phyloP scores from a whole-genome alignment of 1,140 invertebrate species.

The Aleiodes sp. region DNA sequence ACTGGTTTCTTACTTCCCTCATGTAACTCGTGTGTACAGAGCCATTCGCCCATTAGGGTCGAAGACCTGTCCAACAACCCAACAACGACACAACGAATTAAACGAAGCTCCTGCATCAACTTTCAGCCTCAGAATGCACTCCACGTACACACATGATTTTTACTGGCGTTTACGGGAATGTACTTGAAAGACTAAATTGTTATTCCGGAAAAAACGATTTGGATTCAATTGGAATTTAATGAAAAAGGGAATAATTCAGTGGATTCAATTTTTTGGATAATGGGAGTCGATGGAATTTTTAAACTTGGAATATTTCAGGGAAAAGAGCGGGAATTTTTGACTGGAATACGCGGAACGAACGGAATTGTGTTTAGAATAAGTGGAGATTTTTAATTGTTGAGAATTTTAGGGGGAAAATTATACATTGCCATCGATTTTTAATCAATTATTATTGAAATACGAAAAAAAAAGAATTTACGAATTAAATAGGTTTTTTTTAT shows the following conservation, averaged over 20 bases:
- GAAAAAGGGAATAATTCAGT: not conserved
- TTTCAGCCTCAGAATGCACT: constrained; percentile 27
- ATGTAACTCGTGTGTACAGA: not conserved
- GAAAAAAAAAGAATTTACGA: too few relatives aligned
- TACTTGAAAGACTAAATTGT: not conserved
- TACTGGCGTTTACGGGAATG: not conserved
- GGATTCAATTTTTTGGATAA: not conserved
- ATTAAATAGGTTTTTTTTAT: too few relatives aligned
- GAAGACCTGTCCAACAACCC: not conserved
- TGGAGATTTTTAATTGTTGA: too few relatives aligned
- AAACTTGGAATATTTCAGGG: too few relatives aligned
- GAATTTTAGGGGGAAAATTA: too few relatives aligned
- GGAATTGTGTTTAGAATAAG: too few relatives aligned
- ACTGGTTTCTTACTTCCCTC: not conserved
- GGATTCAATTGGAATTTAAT: not conserved
- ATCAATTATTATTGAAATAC: too few relatives aligned
- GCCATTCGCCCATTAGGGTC: not conserved
- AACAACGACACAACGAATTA: too few relatives aligned
- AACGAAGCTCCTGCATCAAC: not conserved
- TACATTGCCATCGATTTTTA: too few relatives aligned
- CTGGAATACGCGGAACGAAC: too few relatives aligned
- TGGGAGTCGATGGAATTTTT: not conserved
- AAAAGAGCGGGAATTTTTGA: too few relatives aligned
- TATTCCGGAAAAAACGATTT: not conserved
- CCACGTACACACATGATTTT: constrained; percentile 15